phyloP scores from a whole-genome alignment of 2,113 vertebrate species.

The Epinephelus lanceolatus region DNA sequence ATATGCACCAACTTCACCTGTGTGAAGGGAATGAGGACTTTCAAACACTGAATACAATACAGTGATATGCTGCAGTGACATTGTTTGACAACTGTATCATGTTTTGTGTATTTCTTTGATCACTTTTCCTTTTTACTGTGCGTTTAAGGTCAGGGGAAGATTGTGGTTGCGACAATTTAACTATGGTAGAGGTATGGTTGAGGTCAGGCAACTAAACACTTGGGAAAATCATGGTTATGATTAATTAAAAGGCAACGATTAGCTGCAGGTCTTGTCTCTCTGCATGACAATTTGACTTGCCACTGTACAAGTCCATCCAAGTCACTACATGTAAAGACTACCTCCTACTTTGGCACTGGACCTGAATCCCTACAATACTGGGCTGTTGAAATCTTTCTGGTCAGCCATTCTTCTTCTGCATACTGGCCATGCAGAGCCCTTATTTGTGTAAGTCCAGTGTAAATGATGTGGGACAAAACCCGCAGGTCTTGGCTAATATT shows the following conservation, averaged over 20 bases:
- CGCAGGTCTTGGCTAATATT: background rate
- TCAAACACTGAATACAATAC: background rate
- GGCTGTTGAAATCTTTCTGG: background rate
- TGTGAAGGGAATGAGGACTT: background rate
- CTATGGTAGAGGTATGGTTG: too few species aligned
- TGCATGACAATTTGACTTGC: background rate
- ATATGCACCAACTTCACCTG: background rate
- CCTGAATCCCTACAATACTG: background rate
- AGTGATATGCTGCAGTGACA: background rate
- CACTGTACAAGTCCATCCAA: background rate
- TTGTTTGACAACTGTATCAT: background rate
- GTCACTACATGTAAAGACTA: background rate
- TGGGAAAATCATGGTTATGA: background rate
- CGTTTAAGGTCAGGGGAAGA: background rate
- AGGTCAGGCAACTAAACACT: background rate
- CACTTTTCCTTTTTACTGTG: background rate
- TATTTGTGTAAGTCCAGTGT: background rate
- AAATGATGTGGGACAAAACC: background rate
- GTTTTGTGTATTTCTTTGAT: background rate
- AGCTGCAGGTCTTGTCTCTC: background rate
- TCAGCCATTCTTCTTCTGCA: background rate
- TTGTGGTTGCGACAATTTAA: background rate
- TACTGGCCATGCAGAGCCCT: background rate
- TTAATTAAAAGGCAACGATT: background rate
- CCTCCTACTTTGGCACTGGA: background rate